Percentiles rank a stretch among this genome's conserved stretches.
Evolutionary conservation across 2,888 invertebrate species (phyloP).

Genomic region (Icerya purchasi): DNA sequence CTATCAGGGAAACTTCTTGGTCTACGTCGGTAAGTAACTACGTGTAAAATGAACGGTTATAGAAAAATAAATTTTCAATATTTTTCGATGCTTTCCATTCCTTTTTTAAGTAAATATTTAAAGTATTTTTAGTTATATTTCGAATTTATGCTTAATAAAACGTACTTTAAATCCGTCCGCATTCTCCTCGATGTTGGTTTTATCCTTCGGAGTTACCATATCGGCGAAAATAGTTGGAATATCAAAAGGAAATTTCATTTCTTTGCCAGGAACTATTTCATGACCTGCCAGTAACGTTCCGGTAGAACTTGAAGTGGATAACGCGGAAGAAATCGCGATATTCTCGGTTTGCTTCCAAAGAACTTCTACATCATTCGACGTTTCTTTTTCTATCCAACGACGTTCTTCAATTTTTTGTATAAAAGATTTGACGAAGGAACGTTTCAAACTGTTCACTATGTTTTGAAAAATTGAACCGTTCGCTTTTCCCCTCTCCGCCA

Average conservation of each 20-base stretch:
- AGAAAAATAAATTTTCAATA: too few species aligned
- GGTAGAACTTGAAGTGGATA: neutral
- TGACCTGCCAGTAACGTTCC: neutral
- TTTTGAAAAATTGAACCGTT: too few species aligned
- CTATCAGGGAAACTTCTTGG: too few species aligned
- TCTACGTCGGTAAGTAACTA: too few species aligned
- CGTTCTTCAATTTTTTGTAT: neutral
- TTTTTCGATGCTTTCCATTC: too few species aligned
- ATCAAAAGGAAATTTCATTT: neutral
- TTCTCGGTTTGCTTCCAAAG: neutral
- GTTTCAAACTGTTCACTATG: neutral
- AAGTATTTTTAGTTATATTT: too few species aligned
- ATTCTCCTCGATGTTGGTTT: neutral
- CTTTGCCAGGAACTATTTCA: neutral
- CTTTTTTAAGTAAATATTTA: too few species aligned
- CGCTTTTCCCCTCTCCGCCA: too few species aligned
- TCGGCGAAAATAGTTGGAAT: neutral
- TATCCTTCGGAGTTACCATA: neutral
- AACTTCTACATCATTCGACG: neutral
- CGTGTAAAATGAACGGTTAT: too few species aligned
- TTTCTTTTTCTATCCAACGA: neutral
- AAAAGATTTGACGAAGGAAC: neutral
- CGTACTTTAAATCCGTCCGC: neutral
- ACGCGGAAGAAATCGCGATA: neutral
- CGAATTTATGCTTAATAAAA: too few species aligned